Evolutionary conservation across 2,797 vertebrate species (phyloP).

Genomic region (Ctenopoma kingsleyae): DNA sequence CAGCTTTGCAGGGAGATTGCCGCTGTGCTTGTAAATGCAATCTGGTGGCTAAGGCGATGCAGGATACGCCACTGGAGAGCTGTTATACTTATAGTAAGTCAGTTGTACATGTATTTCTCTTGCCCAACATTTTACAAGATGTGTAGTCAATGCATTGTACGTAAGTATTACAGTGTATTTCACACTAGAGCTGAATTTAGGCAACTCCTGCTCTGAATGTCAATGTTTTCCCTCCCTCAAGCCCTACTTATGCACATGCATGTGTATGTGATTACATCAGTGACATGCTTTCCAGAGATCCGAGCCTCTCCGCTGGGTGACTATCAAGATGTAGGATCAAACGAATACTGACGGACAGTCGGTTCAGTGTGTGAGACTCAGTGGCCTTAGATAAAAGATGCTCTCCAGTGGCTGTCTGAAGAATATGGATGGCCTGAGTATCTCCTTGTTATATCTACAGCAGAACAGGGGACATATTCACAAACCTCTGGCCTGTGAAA

Average conservation of each 20-base stretch:
- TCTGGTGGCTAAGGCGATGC: constrained; percentile 43
- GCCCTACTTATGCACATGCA: constrained; percentile 54
- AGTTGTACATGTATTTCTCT: constrained; percentile 30
- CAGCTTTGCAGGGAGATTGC: constrained; percentile 20
- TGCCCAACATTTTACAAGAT: constrained; percentile 35
- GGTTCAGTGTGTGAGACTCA: constrained; percentile 33
- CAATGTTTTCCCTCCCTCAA: constrained; percentile 34
- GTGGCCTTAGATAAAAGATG: constrained; percentile 59
- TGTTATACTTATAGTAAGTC: constrained; percentile 44
- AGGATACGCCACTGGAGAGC: constrained; percentile 34
- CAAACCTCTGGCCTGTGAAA: constrained; percentile 70
- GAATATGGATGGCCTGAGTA: constrained; percentile 67
- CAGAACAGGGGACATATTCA: constrained; percentile 42
- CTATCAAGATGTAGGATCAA: constrained; percentile 73
- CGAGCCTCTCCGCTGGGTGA: constrained; percentile 55
- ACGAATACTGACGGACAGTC: constrained; percentile 57
- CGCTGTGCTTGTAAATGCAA: constrained; percentile 41
- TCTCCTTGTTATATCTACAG: constrained; percentile 58
- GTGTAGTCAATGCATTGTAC: constrained; percentile 33
- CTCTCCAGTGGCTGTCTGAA: constrained; percentile 52
- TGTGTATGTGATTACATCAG: constrained; percentile 73
- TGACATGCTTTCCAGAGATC: constrained; percentile 69
- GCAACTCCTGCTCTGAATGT: constrained; percentile 62
- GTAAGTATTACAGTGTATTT: constrained; percentile 60
- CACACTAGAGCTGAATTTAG: constrained; percentile 63